These are phyloP conservation scores for Trichogramma dendrolimi DNA, from an alignment of 2,888 invertebrate genomes.

Conservation along the genomic window DNA sequence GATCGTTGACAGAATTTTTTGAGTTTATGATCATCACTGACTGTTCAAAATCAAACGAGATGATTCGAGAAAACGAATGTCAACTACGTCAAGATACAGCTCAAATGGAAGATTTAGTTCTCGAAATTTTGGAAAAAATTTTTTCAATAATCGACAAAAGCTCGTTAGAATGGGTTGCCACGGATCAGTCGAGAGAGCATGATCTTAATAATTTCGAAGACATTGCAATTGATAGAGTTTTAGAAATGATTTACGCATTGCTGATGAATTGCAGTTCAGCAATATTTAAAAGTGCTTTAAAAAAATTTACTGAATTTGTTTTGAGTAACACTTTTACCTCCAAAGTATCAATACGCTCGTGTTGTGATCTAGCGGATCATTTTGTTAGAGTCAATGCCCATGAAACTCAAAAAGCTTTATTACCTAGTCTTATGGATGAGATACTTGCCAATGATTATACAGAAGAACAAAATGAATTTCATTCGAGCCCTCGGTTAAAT, in stretches of 20 bases:
- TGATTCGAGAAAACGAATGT: conserved; percentile 74
- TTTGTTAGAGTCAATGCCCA: conserved; percentile 66
- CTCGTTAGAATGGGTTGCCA: conserved; percentile 61
- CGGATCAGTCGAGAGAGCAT: conserved; percentile 33
- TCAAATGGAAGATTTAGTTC: conserved; percentile 82
- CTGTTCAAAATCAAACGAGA: conserved; percentile 70
- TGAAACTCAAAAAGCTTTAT: conserved; percentile 65
- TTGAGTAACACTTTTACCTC: conserved; percentile 74
- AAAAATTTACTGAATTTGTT: conserved; percentile 72
- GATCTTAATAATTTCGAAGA: no score
- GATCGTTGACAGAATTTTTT: conserved; percentile 71
- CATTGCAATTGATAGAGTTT: no score
- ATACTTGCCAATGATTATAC: conserved; percentile 64
- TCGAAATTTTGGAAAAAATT: conserved; percentile 77
- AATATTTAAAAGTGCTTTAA: conserved; percentile 63
- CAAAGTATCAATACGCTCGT: conserved; percentile 55
- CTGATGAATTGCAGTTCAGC: conserved; percentile 66
- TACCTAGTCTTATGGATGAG: conserved; percentile 69
- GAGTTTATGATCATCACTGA: conserved; percentile 80
- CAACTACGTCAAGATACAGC: conserved; percentile 75
- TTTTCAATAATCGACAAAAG: conserved; percentile 70
- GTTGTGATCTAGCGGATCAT: no score
- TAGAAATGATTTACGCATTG: conserved; percentile 59
- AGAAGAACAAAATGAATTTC: conserved; percentile 62
- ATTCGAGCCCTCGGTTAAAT: conserved; percentile 69